Evolutionary conservation across 2,797 vertebrate species (phyloP), one percentile per base, ranked within the genome.

Genomic region (Malacoraja senta): DNA sequence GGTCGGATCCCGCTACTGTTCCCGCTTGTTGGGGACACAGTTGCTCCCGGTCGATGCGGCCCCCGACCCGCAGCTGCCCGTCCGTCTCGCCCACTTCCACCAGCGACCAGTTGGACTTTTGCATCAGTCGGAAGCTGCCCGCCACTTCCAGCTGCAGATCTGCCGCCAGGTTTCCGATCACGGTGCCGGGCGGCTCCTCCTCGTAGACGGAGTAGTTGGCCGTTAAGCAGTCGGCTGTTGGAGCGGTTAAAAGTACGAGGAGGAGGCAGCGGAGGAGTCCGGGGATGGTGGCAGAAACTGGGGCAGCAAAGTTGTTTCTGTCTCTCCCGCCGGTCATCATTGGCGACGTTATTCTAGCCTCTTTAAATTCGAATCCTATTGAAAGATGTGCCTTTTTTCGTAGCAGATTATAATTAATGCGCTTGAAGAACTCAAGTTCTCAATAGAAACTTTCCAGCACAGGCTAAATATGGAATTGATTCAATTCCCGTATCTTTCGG

Each of bases 101-200:
- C 95, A 98, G 97, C 17, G 98, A 98, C 94, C 97, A 97, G 94
- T 99, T 98, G 94, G 97, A 97, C 94, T 97, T 97, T 95, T 97
- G 97, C 97, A 98, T 98, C 96, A 98, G 96, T 94, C 97, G 97
- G 95, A 97, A 98, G 96, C 96, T 98, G 95, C 95, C 95, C 93
- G 97, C 96, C 93, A 96, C 96, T 94, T 96, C 97, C 96, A 98
- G 96, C 95, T 97, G 97, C 96, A 98, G 96, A 95, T 99, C 98
- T 94, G 98, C 98, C 93, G 98, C 98, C 12, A 99, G 96, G 81
- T 98, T 98, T 93, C 98, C 98, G 94, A 99, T 98, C 93, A 99
- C 97, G 4, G 97, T 98, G 93, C 98, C 98, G 13, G 98, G 97
- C 1, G 97, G 96, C 21, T 97, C 97, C 94, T 99, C 98, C 94